phyloP scores from a whole-genome alignment of 1,140 invertebrate species.

The Psilanteris sp. region DNA sequence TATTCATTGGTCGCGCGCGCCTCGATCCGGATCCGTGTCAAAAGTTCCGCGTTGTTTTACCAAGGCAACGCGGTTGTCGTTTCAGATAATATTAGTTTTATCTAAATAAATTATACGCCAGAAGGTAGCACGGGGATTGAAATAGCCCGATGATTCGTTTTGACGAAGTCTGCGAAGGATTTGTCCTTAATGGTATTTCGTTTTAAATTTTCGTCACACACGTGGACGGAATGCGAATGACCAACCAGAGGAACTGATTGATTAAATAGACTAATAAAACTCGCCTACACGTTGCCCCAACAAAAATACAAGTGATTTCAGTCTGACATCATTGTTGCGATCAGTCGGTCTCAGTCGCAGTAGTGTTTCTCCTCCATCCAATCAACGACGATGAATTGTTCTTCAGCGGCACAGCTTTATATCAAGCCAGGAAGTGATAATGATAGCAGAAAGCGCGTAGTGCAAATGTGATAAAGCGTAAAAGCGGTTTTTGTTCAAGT shows the following conservation, averaged over 20 bases:
- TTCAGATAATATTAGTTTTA: too few relatives aligned
- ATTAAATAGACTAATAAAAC: slow-evolving; percentile 6
- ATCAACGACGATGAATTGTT: slow-evolving; percentile 2
- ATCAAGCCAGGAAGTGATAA: slow-evolving; percentile 63
- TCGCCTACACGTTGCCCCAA: slow-evolving; percentile 5
- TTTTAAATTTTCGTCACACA: too few relatives aligned
- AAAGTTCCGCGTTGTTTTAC: too few relatives aligned
- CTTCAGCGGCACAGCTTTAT: too few relatives aligned
- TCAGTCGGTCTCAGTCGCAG: not conserved
- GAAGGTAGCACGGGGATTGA: too few relatives aligned
- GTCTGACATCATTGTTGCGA: slow-evolving; percentile 9
- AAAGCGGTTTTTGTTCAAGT: slow-evolving; percentile 27
- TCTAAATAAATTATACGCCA: too few relatives aligned
- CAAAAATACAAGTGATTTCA: slow-evolving; percentile 18
- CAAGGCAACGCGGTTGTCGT: too few relatives aligned
- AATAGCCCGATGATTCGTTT: too few relatives aligned
- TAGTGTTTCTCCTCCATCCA: not conserved
- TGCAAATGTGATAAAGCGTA: slow-evolving; percentile 33
- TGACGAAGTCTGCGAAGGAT: too few relatives aligned
- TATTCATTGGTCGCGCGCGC: too few relatives aligned
- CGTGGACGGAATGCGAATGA: not conserved
- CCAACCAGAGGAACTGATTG: not conserved
- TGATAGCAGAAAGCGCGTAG: slow-evolving; percentile 26
- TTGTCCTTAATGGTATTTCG: too few relatives aligned
- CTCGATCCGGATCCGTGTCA: too few relatives aligned